Percentiles rank a stretch among this genome's conserved stretches.
phyloP scores from a whole-genome alignment of 2,888 invertebrate species.

The Phaedon cochleariae region DNA sequence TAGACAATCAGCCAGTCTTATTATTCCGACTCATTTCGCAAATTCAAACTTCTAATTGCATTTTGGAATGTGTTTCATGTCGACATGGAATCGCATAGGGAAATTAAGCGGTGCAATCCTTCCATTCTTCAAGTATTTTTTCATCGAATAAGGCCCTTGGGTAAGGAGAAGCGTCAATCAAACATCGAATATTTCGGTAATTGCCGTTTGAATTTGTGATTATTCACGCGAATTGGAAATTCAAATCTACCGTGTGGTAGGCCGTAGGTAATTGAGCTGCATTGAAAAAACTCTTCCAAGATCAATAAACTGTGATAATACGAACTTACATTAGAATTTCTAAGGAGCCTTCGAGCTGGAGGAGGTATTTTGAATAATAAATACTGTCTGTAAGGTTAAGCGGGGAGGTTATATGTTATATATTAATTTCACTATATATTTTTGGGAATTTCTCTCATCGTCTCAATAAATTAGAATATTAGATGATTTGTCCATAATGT shows the following conservation, averaged over 20 bases:
- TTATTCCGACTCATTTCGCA: neutral
- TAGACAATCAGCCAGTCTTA: neutral
- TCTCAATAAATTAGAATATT: too few relatives aligned
- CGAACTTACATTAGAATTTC: neutral
- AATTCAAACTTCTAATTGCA: conserved; percentile 17
- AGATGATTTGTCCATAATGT: too few relatives aligned
- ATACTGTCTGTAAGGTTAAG: too few relatives aligned
- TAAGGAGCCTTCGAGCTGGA: too few relatives aligned
- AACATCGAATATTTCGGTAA: conserved; percentile 35
- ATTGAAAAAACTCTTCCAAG: neutral
- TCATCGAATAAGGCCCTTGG: neutral
- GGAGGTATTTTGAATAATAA: too few relatives aligned
- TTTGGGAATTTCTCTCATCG: too few relatives aligned
- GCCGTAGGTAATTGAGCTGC: too few relatives aligned
- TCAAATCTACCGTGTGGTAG: conserved; percentile 20
- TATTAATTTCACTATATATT: too few relatives aligned
- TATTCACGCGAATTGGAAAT: conserved; percentile 28
- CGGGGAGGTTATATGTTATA: too few relatives aligned
- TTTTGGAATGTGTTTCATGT: conserved; percentile 30
- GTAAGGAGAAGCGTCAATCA: conserved; percentile 23
- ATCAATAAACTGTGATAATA: neutral
- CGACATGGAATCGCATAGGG: conserved; percentile 5
- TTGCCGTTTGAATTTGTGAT: conserved; percentile 30
- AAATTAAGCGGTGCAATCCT: neutral
- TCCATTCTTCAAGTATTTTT: neutral